phyloP scores from a whole-genome alignment of 2,113 vertebrate species.

The Procavia capensis region DNA sequence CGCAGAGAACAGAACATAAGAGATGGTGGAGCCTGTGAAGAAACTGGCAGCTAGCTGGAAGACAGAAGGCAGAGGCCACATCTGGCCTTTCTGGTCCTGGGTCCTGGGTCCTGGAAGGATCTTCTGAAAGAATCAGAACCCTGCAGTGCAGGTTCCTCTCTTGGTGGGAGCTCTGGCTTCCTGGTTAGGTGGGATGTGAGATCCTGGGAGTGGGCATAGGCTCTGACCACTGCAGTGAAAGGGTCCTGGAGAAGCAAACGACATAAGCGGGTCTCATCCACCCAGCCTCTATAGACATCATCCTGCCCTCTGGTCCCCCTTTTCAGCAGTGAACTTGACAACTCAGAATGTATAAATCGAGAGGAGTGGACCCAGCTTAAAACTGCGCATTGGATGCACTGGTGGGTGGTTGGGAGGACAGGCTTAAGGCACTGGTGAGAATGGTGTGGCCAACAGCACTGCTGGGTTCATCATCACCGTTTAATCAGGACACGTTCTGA shows the following conservation, averaged over 20 bases:
- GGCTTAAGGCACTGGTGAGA: neutral
- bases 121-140: neutral
- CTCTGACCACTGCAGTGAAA: too few species aligned
- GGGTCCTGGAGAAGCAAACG: too few species aligned
- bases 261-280: neutral
- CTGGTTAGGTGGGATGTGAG: too few species aligned
- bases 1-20: fast-evolving
- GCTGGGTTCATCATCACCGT: neutral
- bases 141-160: neutral
- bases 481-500: neutral
- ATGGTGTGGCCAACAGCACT: neutral
- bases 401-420: too few species aligned
- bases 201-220: too few species aligned
- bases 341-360: too few species aligned
- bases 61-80: fast-evolving
- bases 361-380: neutral
- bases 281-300: fast-evolving
- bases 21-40: neutral
- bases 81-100: too few species aligned
- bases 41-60: neutral
- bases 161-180: neutral
- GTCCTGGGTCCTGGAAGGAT: fast-evolving
- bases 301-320: neutral
- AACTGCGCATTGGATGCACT: neutral
- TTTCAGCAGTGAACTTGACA: neutral